Conservation (phyloP, 2,888 invertebrate genomes). For the Smittia sp. region DNA sequence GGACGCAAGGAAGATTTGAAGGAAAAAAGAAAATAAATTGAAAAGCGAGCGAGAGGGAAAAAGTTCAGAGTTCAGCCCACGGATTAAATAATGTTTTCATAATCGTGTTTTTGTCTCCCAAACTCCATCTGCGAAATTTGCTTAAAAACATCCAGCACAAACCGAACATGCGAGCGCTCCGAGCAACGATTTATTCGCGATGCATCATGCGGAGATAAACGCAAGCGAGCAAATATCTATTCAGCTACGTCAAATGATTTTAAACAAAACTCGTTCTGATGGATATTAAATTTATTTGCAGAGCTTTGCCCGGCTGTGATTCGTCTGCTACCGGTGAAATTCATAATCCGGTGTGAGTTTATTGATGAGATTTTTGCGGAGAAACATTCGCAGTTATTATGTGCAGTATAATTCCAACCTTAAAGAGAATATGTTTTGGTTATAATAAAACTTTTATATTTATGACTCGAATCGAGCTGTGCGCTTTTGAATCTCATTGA, state of each 20-base stretch:
- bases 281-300: not conserved
- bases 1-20: not conserved
- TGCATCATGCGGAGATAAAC: not conserved
- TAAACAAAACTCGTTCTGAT: not conserved
- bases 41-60: not conserved
- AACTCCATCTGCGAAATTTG: not conserved
- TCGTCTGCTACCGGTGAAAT: not conserved
- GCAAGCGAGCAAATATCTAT: not conserved
- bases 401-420: not conserved
- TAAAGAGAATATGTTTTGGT: not conserved
- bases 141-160: not conserved
- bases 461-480: not conserved
- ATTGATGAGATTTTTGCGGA: not conserved
- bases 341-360: conserved; percentile 7
- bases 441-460: conserved; percentile 11
- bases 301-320: not conserved
- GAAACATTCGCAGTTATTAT: not conserved
- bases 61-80: not conserved
- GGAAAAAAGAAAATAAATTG: not conserved
- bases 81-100: conserved; percentile 12
- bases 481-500: conserved; percentile 16
- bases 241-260: conserved; percentile 5
- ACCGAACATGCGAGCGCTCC: not conserved
- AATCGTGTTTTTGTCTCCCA: not conserved
- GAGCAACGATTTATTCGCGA: not conserved